These are phyloP conservation scores for Passerculus sandwichensis DNA, from an alignment of 2,797 vertebrate genomes.

Conservation along the genomic window DNA sequence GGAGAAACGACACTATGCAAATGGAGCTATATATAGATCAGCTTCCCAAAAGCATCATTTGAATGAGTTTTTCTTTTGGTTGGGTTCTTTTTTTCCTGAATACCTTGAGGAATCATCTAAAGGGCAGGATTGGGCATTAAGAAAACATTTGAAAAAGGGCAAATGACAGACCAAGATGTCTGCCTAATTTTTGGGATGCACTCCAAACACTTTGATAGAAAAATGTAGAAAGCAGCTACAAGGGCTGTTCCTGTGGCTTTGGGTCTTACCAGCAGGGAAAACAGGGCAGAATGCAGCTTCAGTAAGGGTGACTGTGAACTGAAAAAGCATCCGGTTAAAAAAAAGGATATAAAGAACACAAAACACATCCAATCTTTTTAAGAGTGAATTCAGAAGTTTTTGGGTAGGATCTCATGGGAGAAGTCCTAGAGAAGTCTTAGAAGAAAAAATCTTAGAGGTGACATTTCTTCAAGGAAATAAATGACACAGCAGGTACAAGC, in stretches of 20 bases:
- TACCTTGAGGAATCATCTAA: background rate
- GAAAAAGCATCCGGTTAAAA: background rate
- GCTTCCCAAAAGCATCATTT: background rate
- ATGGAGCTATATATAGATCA: background rate
- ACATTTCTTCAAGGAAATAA: background rate
- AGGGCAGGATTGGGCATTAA: background rate
- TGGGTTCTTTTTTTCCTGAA: background rate
- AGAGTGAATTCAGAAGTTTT: background rate
- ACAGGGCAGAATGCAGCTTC: background rate
- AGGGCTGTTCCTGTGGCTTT: background rate
- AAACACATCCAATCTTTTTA: background rate
- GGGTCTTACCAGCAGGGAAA: background rate
- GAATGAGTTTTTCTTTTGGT: accelerated
- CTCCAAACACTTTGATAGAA: background rate
- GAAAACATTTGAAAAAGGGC: background rate
- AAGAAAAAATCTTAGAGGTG: background rate
- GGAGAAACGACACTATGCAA: background rate
- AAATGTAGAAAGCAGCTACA: background rate
- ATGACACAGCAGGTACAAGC: background rate
- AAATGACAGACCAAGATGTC: background rate
- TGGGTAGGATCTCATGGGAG: background rate
- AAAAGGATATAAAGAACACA: background rate
- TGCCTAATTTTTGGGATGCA: background rate
- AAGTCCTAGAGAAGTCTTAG: background rate
- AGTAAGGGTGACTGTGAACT: background rate